phyloP scores from a whole-genome alignment of 2,113 vertebrate species.

The Ceyx melanurus region DNA sequence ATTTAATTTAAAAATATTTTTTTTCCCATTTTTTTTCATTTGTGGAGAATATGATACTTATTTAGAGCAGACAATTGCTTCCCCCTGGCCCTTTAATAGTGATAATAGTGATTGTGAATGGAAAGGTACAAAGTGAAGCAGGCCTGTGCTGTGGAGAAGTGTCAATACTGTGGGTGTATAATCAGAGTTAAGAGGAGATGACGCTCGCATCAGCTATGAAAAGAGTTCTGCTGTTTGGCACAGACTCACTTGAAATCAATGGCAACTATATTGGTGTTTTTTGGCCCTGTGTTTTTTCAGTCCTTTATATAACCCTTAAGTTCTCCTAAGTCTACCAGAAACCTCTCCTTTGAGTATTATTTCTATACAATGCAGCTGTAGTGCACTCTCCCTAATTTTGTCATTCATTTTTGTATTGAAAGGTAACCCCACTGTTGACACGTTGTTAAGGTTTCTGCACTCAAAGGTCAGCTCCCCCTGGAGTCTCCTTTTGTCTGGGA shows the following conservation, averaged over 20 bases:
- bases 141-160: background rate
- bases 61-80: background rate
- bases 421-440: constrained; percentile 4
- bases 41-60: background rate
- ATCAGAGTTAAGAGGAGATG: constrained; percentile 5
- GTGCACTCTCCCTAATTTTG: background rate
- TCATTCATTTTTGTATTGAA: background rate
- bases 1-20: background rate
- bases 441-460: background rate
- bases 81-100: background rate
- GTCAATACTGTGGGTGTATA: background rate
- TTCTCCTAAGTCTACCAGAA: background rate
- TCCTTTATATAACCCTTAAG: background rate
- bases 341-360: background rate
- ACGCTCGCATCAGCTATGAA: background rate
- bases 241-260: background rate
- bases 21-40: background rate
- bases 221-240: background rate
- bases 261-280: background rate
- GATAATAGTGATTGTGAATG: background rate
- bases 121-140: constrained; percentile 3
- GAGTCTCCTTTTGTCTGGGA: constrained; percentile 38
- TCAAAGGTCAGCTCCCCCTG: constrained; percentile 28
- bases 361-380: background rate
- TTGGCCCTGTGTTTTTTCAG: background rate